Conservation (phyloP, 2,113 vertebrate species). For the Daboia siamensis region DNA sequence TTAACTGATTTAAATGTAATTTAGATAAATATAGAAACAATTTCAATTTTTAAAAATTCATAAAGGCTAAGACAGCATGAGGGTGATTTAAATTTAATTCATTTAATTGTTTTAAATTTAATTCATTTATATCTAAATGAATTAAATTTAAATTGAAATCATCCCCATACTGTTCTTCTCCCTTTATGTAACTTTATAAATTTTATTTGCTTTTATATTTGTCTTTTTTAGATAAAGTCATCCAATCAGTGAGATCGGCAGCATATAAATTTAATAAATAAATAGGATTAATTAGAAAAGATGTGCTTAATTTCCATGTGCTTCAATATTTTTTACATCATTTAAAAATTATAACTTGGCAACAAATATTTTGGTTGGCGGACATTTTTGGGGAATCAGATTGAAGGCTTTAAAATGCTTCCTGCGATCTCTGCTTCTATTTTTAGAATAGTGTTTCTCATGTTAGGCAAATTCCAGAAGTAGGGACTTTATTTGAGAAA, state of each 20-base stretch:
- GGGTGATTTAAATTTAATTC: neutral
- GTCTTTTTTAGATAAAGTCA: neutral
- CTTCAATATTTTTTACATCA: neutral
- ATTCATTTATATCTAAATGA: neutral
- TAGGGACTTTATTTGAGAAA: neutral
- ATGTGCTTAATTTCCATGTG: neutral
- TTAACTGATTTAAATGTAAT: neutral
- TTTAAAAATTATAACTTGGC: neutral
- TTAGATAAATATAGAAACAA: neutral
- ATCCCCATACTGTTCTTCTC: neutral
- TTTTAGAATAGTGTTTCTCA: neutral
- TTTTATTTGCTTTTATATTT: neutral
- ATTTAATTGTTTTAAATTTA: neutral
- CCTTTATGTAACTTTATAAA: neutral
- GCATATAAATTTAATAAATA: neutral
- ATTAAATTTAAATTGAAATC: neutral
- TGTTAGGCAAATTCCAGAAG: neutral
- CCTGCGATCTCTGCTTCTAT: neutral
- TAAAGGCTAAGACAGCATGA: neutral
- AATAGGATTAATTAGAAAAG: neutral
- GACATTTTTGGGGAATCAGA: neutral
- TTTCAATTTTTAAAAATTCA: neutral
- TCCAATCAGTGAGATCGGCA: neutral
- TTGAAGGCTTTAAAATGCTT: neutral
- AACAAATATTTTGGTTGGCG: neutral